Evolutionary conservation across 2,888 invertebrate genomes (phyloP).

Genomic region (Luperina testacea): DNA sequence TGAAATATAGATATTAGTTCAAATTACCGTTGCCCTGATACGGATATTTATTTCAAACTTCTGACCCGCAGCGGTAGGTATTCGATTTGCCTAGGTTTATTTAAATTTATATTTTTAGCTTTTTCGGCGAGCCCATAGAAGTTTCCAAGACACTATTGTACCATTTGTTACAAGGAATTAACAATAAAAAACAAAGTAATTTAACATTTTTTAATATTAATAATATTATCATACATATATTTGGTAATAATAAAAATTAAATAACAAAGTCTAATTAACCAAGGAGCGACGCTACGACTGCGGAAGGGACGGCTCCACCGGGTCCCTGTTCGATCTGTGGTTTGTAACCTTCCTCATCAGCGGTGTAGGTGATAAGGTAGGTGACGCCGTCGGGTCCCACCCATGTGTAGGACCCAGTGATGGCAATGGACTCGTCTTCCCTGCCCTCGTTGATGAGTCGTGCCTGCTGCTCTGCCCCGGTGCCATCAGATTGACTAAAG

Average conservation of each 20-base stretch:
- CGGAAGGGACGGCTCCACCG: constrained; percentile 65
- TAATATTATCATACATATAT: constrained; percentile 45
- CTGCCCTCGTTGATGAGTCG: constrained; percentile 73
- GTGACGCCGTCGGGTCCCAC: constrained; percentile 82
- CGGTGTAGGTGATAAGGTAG: constrained; percentile 83
- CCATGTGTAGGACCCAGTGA: constrained; percentile 82
- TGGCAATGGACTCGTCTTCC: constrained; percentile 72
- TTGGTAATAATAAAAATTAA: constrained; percentile 44
- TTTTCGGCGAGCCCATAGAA: background rate
- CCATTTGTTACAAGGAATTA: background rate
- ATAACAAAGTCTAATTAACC: constrained; percentile 53
- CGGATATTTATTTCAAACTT: background rate
- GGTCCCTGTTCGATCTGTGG: constrained; percentile 75
- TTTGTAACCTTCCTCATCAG: constrained; percentile 87
- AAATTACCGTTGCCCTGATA: background rate
- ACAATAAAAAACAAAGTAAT: constrained; percentile 3
- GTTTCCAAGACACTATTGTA: background rate
- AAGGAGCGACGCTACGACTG: constrained; percentile 59
- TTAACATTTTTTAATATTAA: constrained; percentile 22
- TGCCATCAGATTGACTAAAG: constrained; percentile 85
- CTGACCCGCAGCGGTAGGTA: background rate
- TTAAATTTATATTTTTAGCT: background rate
- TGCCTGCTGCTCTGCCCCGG: constrained; percentile 81
- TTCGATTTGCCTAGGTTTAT: background rate
- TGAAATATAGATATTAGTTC: background rate